Evolutionary conservation across 2,797 vertebrate species (phyloP).

Genomic region (Darevskia nairensis): DNA sequence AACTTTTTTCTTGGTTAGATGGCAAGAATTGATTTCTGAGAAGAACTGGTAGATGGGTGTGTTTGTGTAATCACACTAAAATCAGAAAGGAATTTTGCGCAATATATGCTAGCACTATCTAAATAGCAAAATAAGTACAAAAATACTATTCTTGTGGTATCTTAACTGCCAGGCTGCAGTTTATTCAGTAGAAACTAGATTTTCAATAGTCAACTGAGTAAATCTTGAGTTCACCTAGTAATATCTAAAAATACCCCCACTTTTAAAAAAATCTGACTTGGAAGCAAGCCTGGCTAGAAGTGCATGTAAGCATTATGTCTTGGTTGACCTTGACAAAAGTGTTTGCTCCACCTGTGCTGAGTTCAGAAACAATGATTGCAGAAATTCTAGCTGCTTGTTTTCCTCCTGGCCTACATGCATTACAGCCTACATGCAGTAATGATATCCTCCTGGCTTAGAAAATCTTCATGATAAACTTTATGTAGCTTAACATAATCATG

Average conservation of each 20-base stretch:
- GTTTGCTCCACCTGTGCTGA: conserved; percentile 16
- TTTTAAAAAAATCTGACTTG: not conserved
- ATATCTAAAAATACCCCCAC: not conserved
- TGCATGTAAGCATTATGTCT: not conserved
- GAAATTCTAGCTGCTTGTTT: not conserved
- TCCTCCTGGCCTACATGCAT: not conserved
- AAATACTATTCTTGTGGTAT: not conserved
- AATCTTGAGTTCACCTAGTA: not conserved
- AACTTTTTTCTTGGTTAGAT: too few species aligned
- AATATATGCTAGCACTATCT: not conserved
- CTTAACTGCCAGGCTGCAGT: not conserved
- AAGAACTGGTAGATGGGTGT: too few species aligned
- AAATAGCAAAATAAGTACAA: not conserved
- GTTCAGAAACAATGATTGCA: not conserved
- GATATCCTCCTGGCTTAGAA: not conserved
- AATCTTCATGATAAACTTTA: not conserved
- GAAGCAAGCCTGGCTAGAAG: not conserved
- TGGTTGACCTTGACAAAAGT: conserved; percentile 6
- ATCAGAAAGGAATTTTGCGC: not conserved
- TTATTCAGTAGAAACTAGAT: not conserved
- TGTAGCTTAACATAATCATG: not conserved
- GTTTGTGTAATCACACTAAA: too few species aligned
- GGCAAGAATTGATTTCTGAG: too few species aligned
- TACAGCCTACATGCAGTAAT: not conserved
- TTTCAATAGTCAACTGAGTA: not conserved